A percentile compares a stretch with the other conserved stretches of the same genome.
Conservation (phyloP, 2,888 invertebrate genomes). For the Abrostola tripartita region DNA sequence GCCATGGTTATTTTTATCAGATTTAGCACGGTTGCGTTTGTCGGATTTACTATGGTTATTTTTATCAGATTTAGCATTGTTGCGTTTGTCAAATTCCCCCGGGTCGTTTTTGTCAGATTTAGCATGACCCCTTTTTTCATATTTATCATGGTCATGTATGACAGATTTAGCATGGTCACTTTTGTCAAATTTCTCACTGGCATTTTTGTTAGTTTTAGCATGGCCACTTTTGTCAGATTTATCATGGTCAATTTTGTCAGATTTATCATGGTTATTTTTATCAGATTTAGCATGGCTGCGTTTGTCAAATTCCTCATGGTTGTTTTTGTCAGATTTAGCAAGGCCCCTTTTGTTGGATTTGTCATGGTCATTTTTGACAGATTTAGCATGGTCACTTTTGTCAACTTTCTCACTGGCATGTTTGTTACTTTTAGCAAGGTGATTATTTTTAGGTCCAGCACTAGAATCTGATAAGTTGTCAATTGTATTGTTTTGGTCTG, state of each 20-base stretch:
- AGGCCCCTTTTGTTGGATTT: no score
- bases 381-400: neutral
- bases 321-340: no score
- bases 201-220: neutral
- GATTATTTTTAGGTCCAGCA: slow-evolving; percentile 9
- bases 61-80: no score
- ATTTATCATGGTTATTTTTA: slow-evolving; percentile 13
- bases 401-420: neutral
- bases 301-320: no score
- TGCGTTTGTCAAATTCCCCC: no score
- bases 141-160: no score
- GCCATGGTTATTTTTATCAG: slow-evolving; percentile 2
- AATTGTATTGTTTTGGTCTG: slow-evolving; percentile 67
- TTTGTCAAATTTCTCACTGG: neutral
- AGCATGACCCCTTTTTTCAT: no score
- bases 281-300: no score
- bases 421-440: neutral
- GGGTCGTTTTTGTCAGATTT: no score
- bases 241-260: neutral
- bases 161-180: neutral
- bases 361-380: no score
- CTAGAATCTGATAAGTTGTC: slow-evolving; percentile 11
- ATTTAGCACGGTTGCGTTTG: no score
- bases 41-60: no score
- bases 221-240: neutral